Percentiles rank a stretch among this genome's conserved stretches.
phyloP scores from a whole-genome alignment of 2,888 invertebrate genomes.

The Pterostichus madidus region DNA sequence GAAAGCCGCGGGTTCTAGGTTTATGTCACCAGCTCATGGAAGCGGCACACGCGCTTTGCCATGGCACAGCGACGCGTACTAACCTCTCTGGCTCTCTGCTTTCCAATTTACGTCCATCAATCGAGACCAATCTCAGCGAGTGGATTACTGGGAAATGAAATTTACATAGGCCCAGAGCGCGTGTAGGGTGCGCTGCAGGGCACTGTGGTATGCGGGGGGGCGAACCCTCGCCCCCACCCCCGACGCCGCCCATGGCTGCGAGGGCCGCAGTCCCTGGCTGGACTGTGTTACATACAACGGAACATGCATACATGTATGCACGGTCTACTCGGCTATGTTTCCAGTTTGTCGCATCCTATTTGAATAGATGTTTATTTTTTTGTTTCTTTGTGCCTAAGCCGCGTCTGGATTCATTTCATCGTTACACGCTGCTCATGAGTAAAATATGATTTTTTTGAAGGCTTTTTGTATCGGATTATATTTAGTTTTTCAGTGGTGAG shows the following conservation, averaged over 20 bases:
- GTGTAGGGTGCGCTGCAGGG: conserved; percentile 69
- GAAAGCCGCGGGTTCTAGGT: conserved; percentile 4
- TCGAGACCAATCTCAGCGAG: conserved; percentile 85
- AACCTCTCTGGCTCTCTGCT: conserved; percentile 76
- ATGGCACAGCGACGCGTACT: conserved; percentile 67
- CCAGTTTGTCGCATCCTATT: conserved; percentile 66
- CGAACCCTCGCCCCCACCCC: conserved; percentile 10
- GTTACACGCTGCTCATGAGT: conserved; percentile 41
- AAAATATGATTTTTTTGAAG: conserved; percentile 51
- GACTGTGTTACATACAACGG: conserved; percentile 29
- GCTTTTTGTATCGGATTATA: conserved; percentile 33
- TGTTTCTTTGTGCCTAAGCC: conserved; percentile 57
- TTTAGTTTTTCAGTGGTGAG: conserved; percentile 50
- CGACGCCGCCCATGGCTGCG: background rate
- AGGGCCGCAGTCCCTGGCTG: conserved; percentile 19
- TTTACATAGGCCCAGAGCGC: conserved; percentile 81
- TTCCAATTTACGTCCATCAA: conserved; percentile 87
- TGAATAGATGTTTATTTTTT: conserved; percentile 62
- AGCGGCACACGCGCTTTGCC: conserved; percentile 41
- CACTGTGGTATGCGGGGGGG: conserved; percentile 38
- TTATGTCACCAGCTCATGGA: conserved; percentile 8
- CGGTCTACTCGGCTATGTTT: conserved; percentile 48
- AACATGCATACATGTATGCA: conserved; percentile 56
- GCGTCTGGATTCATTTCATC: conserved; percentile 62
- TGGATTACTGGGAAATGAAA: conserved; percentile 85